A percentile compares a stretch with the other conserved stretches of the same genome.
These are phyloP conservation scores for Siniperca undulata DNA, from an alignment of 2,797 vertebrate genomes.

Conservation along the genomic window DNA sequence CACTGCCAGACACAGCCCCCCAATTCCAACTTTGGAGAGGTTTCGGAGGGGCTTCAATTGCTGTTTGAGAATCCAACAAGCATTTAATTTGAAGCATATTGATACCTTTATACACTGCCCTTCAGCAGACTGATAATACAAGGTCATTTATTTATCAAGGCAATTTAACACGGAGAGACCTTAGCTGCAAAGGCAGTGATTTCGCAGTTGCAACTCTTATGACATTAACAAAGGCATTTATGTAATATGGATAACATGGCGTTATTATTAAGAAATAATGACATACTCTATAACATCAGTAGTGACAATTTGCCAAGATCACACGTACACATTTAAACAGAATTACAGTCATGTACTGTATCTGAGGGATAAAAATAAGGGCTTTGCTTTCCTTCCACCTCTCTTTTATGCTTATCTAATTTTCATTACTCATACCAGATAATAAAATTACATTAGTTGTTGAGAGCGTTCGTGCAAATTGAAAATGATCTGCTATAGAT, in stretches of 20 bases:
- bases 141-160: no score
- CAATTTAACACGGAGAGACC: no score
- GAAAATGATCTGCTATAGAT: constrained; percentile 10
- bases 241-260: not conserved
- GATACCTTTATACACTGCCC: constrained; percentile 1
- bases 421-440: not conserved
- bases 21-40: not conserved
- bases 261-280: not conserved
- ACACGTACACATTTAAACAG: constrained; percentile 6
- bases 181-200: no score
- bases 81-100: constrained; percentile 17
- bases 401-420: not conserved
- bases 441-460: not conserved
- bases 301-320: not conserved
- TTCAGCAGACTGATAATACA: not conserved
- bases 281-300: not conserved
- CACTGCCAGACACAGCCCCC: no score
- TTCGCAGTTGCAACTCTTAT: no score
- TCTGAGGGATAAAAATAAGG: not conserved
- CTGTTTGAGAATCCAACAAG: not conserved
- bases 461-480: not conserved
- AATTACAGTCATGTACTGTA: not conserved
- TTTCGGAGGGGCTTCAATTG: not conserved
- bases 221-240: no score
- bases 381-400: constrained; percentile 8